A percentile compares a stretch with the other conserved stretches of the same genome.
These are phyloP conservation scores for Oxyura jamaicensis DNA, from an alignment of 2,113 vertebrate genomes.

Conservation along the genomic window DNA sequence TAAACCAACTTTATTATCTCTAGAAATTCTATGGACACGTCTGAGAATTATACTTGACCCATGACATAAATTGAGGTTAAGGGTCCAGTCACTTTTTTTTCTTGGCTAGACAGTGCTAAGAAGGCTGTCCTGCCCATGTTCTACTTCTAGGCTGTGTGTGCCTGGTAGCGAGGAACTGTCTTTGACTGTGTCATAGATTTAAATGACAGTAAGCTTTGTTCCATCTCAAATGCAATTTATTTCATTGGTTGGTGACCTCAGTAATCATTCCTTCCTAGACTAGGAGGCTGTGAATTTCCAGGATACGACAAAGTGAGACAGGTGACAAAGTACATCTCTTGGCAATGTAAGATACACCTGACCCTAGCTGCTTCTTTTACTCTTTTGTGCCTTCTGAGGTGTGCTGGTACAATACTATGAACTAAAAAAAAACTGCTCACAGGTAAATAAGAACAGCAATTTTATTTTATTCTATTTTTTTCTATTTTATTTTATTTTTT, in stretches of 20 bases:
- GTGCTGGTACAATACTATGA: neutral
- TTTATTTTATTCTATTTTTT: no score
- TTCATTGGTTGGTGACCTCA: neutral
- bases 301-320: neutral
- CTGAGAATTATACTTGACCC: neutral
- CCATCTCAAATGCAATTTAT: neutral
- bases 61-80: fast-evolving
- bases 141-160: neutral
- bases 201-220: neutral
- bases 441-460: neutral
- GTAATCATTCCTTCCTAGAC: neutral
- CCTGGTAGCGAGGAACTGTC: neutral
- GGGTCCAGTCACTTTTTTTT: neutral
- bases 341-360: neutral
- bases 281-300: neutral
- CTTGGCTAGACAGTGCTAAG: neutral
- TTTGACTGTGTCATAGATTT: neutral
- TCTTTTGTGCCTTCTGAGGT: neutral
- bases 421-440: neutral
- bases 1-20: neutral
- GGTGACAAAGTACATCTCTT: neutral
- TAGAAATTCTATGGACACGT: neutral
- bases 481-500: neutral
- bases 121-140: neutral
- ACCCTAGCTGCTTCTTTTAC: neutral